Evolutionary conservation across 2,797 vertebrate species (phyloP), one percentile per base, ranked within the genome.

Genomic region (Sciaenops ocellatus): DNA sequence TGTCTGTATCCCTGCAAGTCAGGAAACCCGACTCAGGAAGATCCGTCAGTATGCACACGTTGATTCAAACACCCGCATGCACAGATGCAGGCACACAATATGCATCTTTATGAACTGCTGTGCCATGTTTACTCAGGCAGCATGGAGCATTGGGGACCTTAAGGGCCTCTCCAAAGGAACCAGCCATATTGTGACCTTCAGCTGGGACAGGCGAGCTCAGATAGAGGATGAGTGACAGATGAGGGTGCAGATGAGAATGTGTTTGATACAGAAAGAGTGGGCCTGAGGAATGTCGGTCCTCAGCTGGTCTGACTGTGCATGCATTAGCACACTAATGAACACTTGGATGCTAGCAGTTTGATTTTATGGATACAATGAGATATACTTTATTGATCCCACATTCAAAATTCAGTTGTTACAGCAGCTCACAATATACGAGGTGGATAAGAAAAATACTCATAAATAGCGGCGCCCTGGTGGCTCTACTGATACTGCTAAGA

Each of bases 51-150:
- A 86, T 63, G 57, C 73, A 48, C 47, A 44, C 65, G 42, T 76
- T 73, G 80, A 87, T 74, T 73, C 44, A 80, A 74, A 83, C 73
- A 79, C 65, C 72, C 30, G 24, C 60, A 48, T 66, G 79, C 61
- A 47, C 88, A 93, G 85, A 91, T 87, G 85, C 77, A 78, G 75
- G 47, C 76, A 68, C 78, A 76, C 83, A 85, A 78, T 87, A 75
- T 62, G 76, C 79, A 82, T 89, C 85, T 90, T 88, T 89, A 88
- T 87, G 69, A 87, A 87, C 84, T 78, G 88, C 90, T 93, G 87
- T 17, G 76, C 69, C 44, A 26, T 90, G 85, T 92, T 92, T 92
- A 82, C 79, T 79, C 71, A 80, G 85, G 68, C 78, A 79, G 79
- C 67, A 3, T 85, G 81, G 73, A 47, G 83, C 77, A 56, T 18